Base-by-base conservation (phyloP, 1,140 invertebrate species). In the Maniola jurtina region DNA sequence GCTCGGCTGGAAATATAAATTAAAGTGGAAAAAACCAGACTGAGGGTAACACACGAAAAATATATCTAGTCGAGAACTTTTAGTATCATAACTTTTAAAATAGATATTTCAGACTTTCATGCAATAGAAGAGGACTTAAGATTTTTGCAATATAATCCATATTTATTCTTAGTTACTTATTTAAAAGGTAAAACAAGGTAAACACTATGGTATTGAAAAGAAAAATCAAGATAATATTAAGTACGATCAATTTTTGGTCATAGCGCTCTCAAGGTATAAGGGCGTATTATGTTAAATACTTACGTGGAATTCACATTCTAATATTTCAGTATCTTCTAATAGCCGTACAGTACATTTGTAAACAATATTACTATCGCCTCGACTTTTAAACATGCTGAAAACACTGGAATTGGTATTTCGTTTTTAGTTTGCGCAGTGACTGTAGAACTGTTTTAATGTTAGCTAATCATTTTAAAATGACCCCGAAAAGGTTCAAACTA, bases 271-370 rank as follows among this genome's bases (percentile, higher is more conserved):
- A 11, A 9, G 10, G 1, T 7, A 40, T 40, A 11, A 45, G 9
- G 42, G 42, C 13, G 42, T 45, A 36, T 35, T 48, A 2, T 35
- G 3, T 52, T 54, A 45, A 25, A 40, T 62, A 89, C 91, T 93
- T 91, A 98, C 97, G 94, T 97, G 97, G 93, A 98, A 99, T 93
- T 98, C 97, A 89, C 97, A 97, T 93, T 98, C 96, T 79, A 99
- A 92, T 76, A 98, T 96, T 92, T 99, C 97, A 68, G 96, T 95
- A 92, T 99, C 98, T 91, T 98, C 97, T 75, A 99, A 92, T 71
- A 99, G 94, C 78, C 97, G 93, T 71, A 99, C 95, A 71, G 96
- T 98, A 92, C 97, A 98, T 93, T 97, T 97, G 93, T 97, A 96
- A 89, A 97, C 95, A 92, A 96, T 93, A 92, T 97, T 96, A 92